Evolutionary conservation across 1,140 invertebrate species (phyloP), one percentile per base, ranked within the genome.

Genomic region (Heliconius hermathena): DNA sequence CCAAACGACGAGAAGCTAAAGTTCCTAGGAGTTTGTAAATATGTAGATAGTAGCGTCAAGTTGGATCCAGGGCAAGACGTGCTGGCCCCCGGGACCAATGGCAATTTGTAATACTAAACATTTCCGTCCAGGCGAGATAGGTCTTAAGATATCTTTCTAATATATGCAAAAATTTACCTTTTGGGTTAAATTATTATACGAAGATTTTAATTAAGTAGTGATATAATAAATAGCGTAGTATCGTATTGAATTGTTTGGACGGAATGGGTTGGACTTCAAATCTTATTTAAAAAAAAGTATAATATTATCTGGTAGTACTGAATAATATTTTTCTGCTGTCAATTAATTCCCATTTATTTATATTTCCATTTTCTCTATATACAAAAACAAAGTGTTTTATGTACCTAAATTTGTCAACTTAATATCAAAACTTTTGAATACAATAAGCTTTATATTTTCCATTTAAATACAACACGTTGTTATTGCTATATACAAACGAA

Each of bases 21-120:
- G 78, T 81, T 36, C 75, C 76, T 82, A 78, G 38, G 72, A 70
- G 60, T 88, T 89, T 81, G 84, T 90, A 90, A 90, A 90, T 91
- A 92, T 90, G 89, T 87, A 89, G 85, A 89, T 89, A 90, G 87
- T 90, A 90, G 77, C 79, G 77, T 88, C 84, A 85, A 89, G 78
- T 89, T 84, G 81, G 82, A 85, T 87, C 82, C 81, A 22, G n/a
- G 54, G 77, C 73, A 82, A 85, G 82, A 89, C 87, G 87, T 91
- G 81, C 70, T 73, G 73, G 57, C 84, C 79, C 75, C 33, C 9
- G 80, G 83, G 82, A 77, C 66, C 60, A 29, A 66, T 57, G 79
- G 80, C 79, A 81, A 88, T 86, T 87, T 88, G 84, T 88, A 83
- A 85, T 81, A 81, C 81, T 82, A 84, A 84, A 79, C 74, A 75